These are phyloP conservation scores for Watsonalla binaria DNA, from an alignment of 2,888 invertebrate species.

Conservation along the genomic window DNA sequence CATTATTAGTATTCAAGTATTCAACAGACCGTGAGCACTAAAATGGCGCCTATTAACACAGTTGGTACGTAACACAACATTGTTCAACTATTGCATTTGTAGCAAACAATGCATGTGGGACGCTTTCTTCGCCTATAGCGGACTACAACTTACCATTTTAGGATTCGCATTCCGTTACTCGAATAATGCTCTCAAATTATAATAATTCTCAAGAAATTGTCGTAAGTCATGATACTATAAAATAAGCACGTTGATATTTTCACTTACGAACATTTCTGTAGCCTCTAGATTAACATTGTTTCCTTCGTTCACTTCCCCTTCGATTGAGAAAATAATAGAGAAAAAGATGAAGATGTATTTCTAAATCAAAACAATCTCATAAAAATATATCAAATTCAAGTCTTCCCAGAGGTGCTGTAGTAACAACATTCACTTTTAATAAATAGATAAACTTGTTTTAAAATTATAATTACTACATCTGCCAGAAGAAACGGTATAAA, in stretches of 20 bases:
- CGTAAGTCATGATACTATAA: neutral
- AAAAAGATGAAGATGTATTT: too few relatives aligned
- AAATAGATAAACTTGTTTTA: too few relatives aligned
- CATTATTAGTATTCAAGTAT: slow-evolving; percentile 21
- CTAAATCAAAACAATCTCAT: too few relatives aligned
- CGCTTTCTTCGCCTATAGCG: slow-evolving; percentile 39
- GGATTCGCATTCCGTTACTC: slow-evolving; percentile 26
- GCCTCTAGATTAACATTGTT: too few relatives aligned
- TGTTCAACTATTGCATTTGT: slow-evolving; percentile 9
- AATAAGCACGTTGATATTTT: neutral
- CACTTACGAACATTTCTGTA: too few relatives aligned
- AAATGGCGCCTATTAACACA: slow-evolving; percentile 36
- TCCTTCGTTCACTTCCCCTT: too few relatives aligned
- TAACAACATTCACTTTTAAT: too few relatives aligned
- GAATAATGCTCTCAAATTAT: slow-evolving; percentile 20
- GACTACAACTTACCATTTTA: slow-evolving; percentile 24
- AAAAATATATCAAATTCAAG: too few relatives aligned
- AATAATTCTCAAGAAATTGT: neutral
- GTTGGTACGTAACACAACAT: slow-evolving; percentile 27
- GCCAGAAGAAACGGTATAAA: too few relatives aligned
- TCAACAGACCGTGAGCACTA: slow-evolving; percentile 20
- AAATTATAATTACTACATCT: too few relatives aligned
- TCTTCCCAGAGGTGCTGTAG: too few relatives aligned
- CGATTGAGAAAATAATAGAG: too few relatives aligned
- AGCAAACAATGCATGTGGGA: slow-evolving; percentile 39